These are phyloP conservation scores for Volucella inanis DNA, from an alignment of 2,888 invertebrate species.

Conservation along the genomic window DNA sequence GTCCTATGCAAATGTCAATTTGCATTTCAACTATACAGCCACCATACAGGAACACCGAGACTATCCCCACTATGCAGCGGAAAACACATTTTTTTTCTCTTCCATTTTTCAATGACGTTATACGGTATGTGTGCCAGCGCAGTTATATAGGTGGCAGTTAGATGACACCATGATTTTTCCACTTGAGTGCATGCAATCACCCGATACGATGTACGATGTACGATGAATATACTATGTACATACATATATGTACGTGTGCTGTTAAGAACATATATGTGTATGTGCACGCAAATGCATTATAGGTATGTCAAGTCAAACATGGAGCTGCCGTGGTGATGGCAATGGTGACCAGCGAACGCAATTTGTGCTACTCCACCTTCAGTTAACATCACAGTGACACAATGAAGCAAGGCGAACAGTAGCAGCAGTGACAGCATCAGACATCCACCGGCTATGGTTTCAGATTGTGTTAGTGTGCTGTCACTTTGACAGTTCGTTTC, in stretches of 20 bases:
- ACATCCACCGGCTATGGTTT: conserved; percentile 72
- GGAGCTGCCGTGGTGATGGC: conserved; percentile 47
- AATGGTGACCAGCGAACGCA: conserved; percentile 73
- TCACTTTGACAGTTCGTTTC: conserved; percentile 74
- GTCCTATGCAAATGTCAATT: conserved; percentile 75
- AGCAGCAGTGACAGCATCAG: conserved; percentile 69
- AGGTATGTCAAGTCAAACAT: conserved; percentile 71
- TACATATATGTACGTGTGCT: too few species aligned
- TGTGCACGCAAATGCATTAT: conserved; percentile 55
- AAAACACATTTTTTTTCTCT: conserved; percentile 66
- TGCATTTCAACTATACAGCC: conserved; percentile 64
- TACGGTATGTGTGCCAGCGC: conserved; percentile 60
- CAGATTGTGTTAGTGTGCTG: conserved; percentile 75
- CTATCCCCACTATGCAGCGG: conserved; percentile 39
- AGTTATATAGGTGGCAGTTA: conserved; percentile 69
- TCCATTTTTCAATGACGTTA: conserved; percentile 71
- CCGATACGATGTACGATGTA: conserved; percentile 41
- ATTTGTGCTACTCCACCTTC: conserved; percentile 73
- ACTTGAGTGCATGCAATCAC: conserved; percentile 74
- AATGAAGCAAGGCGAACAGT: conserved; percentile 72
- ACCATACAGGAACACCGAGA: conserved; percentile 17
- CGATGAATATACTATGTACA: too few species aligned
- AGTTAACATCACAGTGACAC: conserved; percentile 73
- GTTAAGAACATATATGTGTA: conserved; percentile 16
- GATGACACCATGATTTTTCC: conserved; percentile 74